Percentiles rank a stretch among this genome's conserved stretches.
Conservation (phyloP, 2,113 vertebrate species). For the Indicator indicator region DNA sequence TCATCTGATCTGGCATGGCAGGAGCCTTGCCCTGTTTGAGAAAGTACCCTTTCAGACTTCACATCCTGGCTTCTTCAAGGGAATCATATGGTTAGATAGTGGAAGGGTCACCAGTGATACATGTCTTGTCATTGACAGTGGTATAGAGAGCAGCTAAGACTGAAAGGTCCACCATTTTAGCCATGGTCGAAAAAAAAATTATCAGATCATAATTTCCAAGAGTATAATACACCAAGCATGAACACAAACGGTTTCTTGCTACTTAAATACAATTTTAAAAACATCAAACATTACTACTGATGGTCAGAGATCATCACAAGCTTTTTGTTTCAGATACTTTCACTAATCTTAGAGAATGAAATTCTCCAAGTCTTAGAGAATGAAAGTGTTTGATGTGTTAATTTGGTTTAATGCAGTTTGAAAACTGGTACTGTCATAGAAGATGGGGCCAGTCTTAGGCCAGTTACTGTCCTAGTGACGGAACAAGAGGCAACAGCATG, state of each 20-base stretch:
- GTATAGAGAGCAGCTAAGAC: neutral
- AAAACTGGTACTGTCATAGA: too few species aligned
- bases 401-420: too few species aligned
- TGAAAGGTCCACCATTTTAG: neutral
- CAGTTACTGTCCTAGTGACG: too few species aligned
- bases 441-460: too few species aligned
- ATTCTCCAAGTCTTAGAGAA: neutral
- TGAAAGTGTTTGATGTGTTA: neutral
- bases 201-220: neutral
- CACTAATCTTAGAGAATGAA: neutral
- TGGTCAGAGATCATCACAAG: neutral
- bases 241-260: neutral
- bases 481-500: too few species aligned
- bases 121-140: neutral
- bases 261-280: neutral
- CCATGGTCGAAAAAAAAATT: neutral
- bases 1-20: neutral
- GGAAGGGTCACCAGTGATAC: neutral
- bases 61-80: neutral
- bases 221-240: rapidly evolving
- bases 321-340: neutral
- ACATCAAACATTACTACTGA: neutral
- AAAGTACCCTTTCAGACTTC: neutral
- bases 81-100: neutral
- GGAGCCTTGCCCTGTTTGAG: neutral